A percentile compares a stretch with the other conserved stretches of the same genome.
These are phyloP conservation scores for Polypedilum vanderplanki DNA, from an alignment of 1,140 invertebrate genomes.

Conservation along the genomic window DNA sequence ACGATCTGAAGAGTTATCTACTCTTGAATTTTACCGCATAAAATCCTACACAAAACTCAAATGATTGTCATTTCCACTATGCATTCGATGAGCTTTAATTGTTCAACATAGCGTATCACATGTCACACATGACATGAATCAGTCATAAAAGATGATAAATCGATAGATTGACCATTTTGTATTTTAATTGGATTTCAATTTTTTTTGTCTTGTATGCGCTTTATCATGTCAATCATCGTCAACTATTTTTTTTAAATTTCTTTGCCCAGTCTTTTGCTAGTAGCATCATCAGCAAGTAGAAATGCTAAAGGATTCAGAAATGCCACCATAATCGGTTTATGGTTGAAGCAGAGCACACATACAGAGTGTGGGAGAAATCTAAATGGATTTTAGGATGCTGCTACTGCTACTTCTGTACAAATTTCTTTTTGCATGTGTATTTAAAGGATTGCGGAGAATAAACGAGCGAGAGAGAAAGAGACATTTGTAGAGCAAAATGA, in stretches of 20 bases:
- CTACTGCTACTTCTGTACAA: neutral
- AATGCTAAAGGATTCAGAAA: neutral
- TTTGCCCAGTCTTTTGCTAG: neutral
- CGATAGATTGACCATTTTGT: neutral
- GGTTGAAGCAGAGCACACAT: neutral
- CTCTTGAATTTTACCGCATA: too few relatives aligned
- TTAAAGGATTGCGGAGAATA: neutral
- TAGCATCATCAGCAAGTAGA: too few relatives aligned
- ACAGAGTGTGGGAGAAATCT: neutral
- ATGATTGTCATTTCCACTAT: neutral
- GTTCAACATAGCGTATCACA: neutral
- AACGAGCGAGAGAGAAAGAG: too few relatives aligned
- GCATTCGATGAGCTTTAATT: neutral
- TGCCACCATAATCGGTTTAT: conserved; percentile 25
- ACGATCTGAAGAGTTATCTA: too few relatives aligned
- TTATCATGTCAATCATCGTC: neutral
- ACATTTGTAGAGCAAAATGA: neutral
- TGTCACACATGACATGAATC: conserved; percentile 10
- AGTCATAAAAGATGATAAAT: conserved; percentile 23
- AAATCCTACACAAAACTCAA: neutral
- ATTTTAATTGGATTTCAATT: conserved; percentile 26
- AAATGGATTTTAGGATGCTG: neutral
- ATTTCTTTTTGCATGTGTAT: neutral
- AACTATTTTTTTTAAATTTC: neutral
- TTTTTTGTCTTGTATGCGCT: neutral